Conservation (phyloP, 2,888 invertebrate genomes). For the Thymelicus sylvestris region DNA sequence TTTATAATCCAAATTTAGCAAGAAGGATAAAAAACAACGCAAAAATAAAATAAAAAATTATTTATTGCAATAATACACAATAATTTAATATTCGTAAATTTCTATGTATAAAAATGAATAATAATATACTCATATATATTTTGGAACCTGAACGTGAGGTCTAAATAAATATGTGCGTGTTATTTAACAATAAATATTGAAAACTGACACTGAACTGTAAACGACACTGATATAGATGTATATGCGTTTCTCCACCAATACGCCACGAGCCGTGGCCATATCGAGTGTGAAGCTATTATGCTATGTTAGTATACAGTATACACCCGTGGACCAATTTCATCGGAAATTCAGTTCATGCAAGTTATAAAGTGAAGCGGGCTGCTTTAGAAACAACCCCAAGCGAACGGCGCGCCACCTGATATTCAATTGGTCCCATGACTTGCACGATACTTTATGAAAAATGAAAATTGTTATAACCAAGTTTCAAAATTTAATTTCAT, state of each 20-base stretch:
- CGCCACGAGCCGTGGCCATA: neutral
- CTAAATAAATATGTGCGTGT: conserved; percentile 23
- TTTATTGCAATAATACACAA: conserved; percentile 33
- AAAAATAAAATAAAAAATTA: conserved; percentile 24
- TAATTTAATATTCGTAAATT: conserved; percentile 32
- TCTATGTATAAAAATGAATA: conserved; percentile 26
- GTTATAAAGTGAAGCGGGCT: conserved; percentile 29
- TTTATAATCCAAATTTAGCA: neutral
- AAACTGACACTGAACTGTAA: conserved; percentile 11
- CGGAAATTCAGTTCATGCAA: conserved; percentile 35
- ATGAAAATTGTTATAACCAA: no score
- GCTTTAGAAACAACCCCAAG: conserved; percentile 48
- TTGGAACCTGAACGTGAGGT: neutral
- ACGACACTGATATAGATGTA: conserved; percentile 3
- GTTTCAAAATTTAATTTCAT: neutral
- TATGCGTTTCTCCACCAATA: neutral
- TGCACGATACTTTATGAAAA: conserved; percentile 48
- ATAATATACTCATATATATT: conserved; percentile 2
- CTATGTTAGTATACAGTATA: conserved; percentile 14
- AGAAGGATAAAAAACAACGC: conserved; percentile 11
- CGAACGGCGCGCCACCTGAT: conserved; percentile 69
- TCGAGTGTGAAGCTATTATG: conserved; percentile 15
- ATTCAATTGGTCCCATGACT: conserved; percentile 67
- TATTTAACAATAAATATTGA: neutral
- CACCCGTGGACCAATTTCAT: conserved; percentile 14